These are phyloP conservation scores for Platichthys stellatus DNA, from an alignment of 2,113 vertebrate genomes.

Conservation along the genomic window DNA sequence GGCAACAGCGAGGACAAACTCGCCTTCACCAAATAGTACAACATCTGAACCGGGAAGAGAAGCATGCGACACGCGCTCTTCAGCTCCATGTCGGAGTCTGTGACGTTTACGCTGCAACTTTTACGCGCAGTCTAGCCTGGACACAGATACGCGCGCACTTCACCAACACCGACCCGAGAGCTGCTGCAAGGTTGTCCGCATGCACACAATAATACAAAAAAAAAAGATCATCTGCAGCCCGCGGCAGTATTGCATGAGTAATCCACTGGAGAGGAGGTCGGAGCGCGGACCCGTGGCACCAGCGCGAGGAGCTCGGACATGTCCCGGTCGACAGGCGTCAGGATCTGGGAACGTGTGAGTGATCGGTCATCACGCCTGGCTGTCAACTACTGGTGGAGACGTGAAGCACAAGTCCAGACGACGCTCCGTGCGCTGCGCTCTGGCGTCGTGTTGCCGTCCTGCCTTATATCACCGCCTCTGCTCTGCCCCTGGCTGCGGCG, in stretches of 20 bases:
- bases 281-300: background rate
- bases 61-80: conserved; percentile 86
- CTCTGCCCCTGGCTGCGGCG: conserved; percentile 10
- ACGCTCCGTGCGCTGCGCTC: conserved; percentile 46
- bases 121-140: conserved; percentile 17
- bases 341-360: conserved; percentile 21
- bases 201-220: conserved; percentile 5
- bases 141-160: background rate
- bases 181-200: conserved; percentile 20
- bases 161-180: conserved; percentile 7
- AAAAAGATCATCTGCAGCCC: conserved; percentile 30
- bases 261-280: conserved; percentile 19
- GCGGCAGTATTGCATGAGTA: conserved; percentile 26
- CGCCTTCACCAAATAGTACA: conserved; percentile 83
- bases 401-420: conserved; percentile 46
- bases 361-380: conserved; percentile 65
- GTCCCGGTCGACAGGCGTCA: conserved; percentile 37
- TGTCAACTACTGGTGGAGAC: conserved; percentile 21
- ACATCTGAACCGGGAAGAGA: conserved; percentile 88
- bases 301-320: conserved; percentile 40
- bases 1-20: conserved; percentile 83
- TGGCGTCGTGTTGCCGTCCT: conserved; percentile 40
- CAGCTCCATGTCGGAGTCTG: conserved; percentile 84
- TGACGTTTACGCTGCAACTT: background rate
- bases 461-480: conserved; percentile 59